Evolutionary conservation across 2,888 invertebrate genomes (phyloP), one percentile per base, ranked within the genome.

Genomic region (Iphiclides podalirius): DNA sequence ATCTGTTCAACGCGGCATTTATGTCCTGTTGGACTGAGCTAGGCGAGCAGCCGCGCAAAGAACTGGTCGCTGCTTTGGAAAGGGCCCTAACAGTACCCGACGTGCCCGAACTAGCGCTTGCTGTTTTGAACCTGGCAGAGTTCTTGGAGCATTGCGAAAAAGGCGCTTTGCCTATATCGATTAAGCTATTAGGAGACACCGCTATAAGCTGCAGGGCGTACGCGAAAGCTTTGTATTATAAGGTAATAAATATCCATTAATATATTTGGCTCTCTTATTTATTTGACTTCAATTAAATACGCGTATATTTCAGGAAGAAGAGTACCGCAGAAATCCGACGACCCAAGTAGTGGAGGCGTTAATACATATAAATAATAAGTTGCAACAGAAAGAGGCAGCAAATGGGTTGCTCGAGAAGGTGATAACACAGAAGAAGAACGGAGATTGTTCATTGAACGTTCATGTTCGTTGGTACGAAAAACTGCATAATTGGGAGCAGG

Each of bases 141-240:
- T 99, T 99, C 69, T 96, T 99, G 95, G 99, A 99, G 69, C 99
- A 99, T 75, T 99, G 99, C 67, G 99, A 99, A 71, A 96, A 96
- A 78, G 98, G 98, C 23, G 95, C 97, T 0, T 83, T 99, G 54
- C 98, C 99, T 0, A 91, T 99, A 56, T 94, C 97, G 46, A 93
- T 95, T 0, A 93, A 94, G 61, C 83, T 98, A 42, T 86, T 99
- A 0, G 98, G 98, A 0, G 95, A 97, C 60, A 92, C 96, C 41
- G 99, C 99, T 0, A 97, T 99, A 91, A 94, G 94, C 48, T 98
- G 98, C 72, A 92, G 97, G 57, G 92, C 92, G 78, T 93, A 91
- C 62, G 92, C 92, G n/a, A 92, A 92, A 63, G 92, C 91, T 0
- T 67, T 92, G 28, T 91, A 91, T 58, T 92, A 92, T 63, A 92